Percentiles rank a stretch among this genome's conserved stretches.
Conservation (phyloP, 1,140 invertebrate species). For the Trinorchestia longiramus region DNA sequence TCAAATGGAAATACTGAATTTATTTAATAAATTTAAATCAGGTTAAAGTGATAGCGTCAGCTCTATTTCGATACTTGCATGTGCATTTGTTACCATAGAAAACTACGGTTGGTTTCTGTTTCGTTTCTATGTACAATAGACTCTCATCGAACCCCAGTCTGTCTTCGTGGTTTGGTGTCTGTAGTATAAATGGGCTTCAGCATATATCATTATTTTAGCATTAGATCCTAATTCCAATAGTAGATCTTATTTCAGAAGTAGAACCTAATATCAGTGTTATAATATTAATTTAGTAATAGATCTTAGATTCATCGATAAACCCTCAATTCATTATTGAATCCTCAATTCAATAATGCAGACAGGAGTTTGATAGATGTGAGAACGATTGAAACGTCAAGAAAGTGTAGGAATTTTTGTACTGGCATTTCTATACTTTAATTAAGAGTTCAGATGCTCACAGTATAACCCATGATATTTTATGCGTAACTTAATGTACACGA, state of each 20-base stretch:
- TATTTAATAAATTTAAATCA: background rate
- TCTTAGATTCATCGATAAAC: no score
- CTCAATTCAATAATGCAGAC: no score
- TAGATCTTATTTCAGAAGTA: background rate
- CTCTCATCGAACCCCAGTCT: background rate
- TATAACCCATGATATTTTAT: no score
- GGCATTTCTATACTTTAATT: no score
- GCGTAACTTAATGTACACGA: no score
- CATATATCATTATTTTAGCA: background rate
- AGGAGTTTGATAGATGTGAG: no score
- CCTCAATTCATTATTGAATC: no score
- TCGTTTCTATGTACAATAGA: background rate
- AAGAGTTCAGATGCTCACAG: no score
- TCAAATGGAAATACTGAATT: background rate
- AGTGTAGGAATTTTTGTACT: no score
- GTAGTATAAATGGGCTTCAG: background rate
- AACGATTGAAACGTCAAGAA: no score
- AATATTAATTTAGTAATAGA: no score
- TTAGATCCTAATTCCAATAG: background rate
- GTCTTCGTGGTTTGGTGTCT: background rate
- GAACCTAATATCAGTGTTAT: no score
- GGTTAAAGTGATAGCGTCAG: background rate
- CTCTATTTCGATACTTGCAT: background rate
- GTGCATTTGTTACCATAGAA: background rate
- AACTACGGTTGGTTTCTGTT: background rate